A percentile compares a stretch with the other conserved stretches of the same genome.
phyloP scores from a whole-genome alignment of 2,113 vertebrate species.

The Montifringilla adamsi region DNA sequence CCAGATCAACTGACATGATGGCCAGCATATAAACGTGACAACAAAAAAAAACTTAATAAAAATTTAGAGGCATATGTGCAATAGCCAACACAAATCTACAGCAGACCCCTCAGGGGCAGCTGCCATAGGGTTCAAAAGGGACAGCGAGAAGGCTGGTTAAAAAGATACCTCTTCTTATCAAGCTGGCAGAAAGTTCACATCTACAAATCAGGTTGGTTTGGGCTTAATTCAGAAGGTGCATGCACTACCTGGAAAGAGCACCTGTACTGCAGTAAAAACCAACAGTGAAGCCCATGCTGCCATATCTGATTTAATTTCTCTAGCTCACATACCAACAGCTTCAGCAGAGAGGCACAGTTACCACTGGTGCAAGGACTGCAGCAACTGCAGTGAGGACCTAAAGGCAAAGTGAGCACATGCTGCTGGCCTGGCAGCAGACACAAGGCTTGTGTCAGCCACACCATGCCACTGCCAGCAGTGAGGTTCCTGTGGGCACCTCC shows the following conservation, averaged over 20 bases:
- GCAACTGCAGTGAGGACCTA: background rate
- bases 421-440: background rate
- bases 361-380: background rate
- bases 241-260: background rate
- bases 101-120: rapidly evolving
- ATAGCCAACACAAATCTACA: background rate
- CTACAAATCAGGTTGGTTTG: background rate
- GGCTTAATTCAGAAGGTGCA: background rate
- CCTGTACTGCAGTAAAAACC: background rate
- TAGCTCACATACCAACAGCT: background rate
- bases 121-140: background rate
- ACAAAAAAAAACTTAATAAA: background rate
- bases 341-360: rapidly evolving
- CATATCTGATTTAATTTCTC: background rate
- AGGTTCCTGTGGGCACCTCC: background rate
- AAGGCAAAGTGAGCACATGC: background rate
- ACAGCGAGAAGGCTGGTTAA: background rate
- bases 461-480: rapidly evolving
- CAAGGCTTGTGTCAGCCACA: background rate
- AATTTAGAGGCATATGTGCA: no score
- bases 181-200: background rate
- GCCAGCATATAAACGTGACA: no score
- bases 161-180: background rate
- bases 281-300: background rate
- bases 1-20: background rate